Evolutionary conservation across 2,888 invertebrate genomes (phyloP), one percentile per base, ranked within the genome.

Genomic region (Cordilura impudica): DNA sequence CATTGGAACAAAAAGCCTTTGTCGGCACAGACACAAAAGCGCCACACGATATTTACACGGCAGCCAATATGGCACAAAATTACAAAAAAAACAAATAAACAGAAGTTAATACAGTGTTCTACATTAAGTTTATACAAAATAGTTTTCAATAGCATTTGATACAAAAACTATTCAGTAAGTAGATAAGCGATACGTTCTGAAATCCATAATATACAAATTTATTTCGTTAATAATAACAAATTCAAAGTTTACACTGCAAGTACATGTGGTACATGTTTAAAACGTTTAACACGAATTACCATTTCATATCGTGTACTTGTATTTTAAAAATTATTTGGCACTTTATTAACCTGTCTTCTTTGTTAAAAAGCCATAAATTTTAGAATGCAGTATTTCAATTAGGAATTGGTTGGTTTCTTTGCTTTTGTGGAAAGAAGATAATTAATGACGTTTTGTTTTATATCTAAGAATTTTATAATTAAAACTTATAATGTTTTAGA

Each of bases 21-120:
- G 82, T 81, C 84, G 84, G 83, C 84, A 85, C 83, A 88, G 88
- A 88, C 88, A 87, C 86, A 85, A 88, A 88, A 88, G 88, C 88
- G 88, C 88, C 88, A 88, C 84, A 82, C 82, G 83, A 82, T 79
- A 65, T 79, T 78, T 70, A 56, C 79, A 78, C 78, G 82, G 83
- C 83, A 83, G 84, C 83, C 84, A 84, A 74, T 69, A 43, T 81
- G 83, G 83, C 82, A 83, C 63, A 83, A 67, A 83, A 70, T 56
- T 53, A 39, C 14, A 63, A 81, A 78, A 81, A 21, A 51, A 58
- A 78, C 23, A 74, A 76, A 78, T 10, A 65, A 56, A 45, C 14
- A 69, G 14, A 19, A 56, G 26, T 14, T 18, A 16, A 54, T 3
- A 31, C 31, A 2, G 10, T 39, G 35, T 39, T 39, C 35, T 39